Percentiles rank a stretch among this genome's conserved stretches.
These are phyloP conservation scores for Sparus aurata DNA, from an alignment of 2,797 vertebrate species.

Conservation along the genomic window DNA sequence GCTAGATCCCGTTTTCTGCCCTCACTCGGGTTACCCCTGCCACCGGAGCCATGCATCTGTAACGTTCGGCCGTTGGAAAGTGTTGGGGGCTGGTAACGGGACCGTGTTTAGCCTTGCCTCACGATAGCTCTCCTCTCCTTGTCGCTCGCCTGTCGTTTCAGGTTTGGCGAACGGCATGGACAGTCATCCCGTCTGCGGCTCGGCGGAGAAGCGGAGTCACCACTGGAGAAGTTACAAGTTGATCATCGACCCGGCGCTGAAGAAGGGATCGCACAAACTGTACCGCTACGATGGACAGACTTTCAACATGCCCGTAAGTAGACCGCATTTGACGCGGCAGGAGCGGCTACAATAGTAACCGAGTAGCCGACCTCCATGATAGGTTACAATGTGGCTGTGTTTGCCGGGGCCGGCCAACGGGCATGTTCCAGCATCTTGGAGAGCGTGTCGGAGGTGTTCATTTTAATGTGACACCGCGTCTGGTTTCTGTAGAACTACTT, in stretches of 20 bases:
- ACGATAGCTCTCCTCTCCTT: conserved; percentile 69
- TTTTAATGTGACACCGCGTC: neutral
- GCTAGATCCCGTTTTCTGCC: conserved; percentile 76
- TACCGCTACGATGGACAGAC: conserved; percentile 98
- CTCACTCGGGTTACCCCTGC: conserved; percentile 36
- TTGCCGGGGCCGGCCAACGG: conserved; percentile 35
- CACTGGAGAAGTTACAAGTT: conserved; percentile 99
- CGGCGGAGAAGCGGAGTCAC: conserved; percentile 97
- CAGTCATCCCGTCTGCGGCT: conserved; percentile 92
- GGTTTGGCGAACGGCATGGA: conserved; percentile 99
- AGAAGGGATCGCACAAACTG: conserved; percentile 97
- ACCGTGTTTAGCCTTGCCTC: conserved; percentile 66
- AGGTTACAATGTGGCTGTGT: conserved; percentile 65
- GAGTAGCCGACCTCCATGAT: conserved; percentile 80
- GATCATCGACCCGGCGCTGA: conserved; percentile 99
- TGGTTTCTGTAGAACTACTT: conserved; percentile 41
- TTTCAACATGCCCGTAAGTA: conserved; percentile 96
- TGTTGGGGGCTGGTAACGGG: conserved; percentile 58
- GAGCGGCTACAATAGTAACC: conserved; percentile 71
- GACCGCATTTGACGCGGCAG: conserved; percentile 52
- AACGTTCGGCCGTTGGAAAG: conserved; percentile 55
- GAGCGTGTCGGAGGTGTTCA: conserved; percentile 1
- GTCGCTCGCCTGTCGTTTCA: conserved; percentile 81
- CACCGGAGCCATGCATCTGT: conserved; percentile 65
- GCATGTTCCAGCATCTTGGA: conserved; percentile 39